Percentiles rank a stretch among this genome's conserved stretches.
These are phyloP conservation scores for Phyllotreta striolata DNA, from an alignment of 2,888 invertebrate genomes.

Conservation along the genomic window DNA sequence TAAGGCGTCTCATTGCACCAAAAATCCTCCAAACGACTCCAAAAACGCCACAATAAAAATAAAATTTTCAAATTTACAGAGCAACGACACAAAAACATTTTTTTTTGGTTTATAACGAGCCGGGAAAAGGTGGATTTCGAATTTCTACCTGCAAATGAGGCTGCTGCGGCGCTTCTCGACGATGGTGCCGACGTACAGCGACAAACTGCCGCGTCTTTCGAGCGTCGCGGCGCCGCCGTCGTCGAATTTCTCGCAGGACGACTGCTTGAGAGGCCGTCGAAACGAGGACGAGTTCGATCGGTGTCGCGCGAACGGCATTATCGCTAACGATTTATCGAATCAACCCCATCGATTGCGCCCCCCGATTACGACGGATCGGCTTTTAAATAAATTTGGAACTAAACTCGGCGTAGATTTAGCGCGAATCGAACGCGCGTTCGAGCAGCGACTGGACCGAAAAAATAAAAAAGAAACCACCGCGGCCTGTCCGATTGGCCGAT, in stretches of 20 bases:
- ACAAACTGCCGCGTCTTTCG: conserved; percentile 54
- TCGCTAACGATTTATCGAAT: not conserved
- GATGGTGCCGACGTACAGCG: conserved; percentile 42
- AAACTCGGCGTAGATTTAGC: not conserved
- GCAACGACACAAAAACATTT: too few relatives aligned
- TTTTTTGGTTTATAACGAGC: too few relatives aligned
- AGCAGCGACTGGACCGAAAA: conserved; percentile 35
- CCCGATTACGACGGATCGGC: too few relatives aligned
- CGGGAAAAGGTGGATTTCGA: conserved; percentile 36
- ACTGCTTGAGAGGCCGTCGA: conserved; percentile 32
- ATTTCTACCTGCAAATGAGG: conserved; percentile 61
- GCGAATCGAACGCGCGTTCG: conserved; percentile 24
- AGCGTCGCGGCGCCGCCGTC: conserved; percentile 26
- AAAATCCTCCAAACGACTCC: too few relatives aligned
- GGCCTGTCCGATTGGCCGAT: conserved; percentile 37
- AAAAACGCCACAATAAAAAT: too few relatives aligned
- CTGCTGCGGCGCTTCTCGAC: conserved; percentile 60
- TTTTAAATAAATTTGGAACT: not conserved
- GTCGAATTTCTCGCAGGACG: conserved; percentile 31
- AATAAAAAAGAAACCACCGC: conserved; percentile 34
- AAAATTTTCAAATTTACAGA: too few relatives aligned
- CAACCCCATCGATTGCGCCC: too few relatives aligned
- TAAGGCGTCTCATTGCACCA: too few relatives aligned
- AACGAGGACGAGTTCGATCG: conserved; percentile 41
- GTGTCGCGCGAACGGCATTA: conserved; percentile 34